phyloP scores from a whole-genome alignment of 2,888 invertebrate genomes.

The Agonopterix alstromeriana region DNA sequence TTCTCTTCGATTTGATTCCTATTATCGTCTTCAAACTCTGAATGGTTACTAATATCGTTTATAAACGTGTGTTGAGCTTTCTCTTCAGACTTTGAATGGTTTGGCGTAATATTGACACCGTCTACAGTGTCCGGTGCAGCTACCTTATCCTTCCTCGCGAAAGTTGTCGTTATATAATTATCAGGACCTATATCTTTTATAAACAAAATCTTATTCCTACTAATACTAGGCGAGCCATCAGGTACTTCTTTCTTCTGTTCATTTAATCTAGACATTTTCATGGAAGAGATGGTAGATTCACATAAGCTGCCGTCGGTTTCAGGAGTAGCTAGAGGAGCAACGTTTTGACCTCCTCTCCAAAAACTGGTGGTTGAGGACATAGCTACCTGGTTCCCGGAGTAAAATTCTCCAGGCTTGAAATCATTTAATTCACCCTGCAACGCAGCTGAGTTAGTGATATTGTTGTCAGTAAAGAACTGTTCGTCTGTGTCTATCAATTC shows the following conservation, averaged over 20 bases:
- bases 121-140: conserved; percentile 44
- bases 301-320: conserved; percentile 78
- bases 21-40: conserved; percentile 71
- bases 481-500: conserved; percentile 92
- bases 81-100: conserved; percentile 64
- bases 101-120: conserved; percentile 50
- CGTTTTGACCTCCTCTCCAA: conserved; percentile 59
- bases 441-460: conserved; percentile 60
- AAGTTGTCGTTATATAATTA: conserved; percentile 83
- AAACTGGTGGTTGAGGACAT: conserved; percentile 57
- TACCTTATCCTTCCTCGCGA: conserved; percentile 66
- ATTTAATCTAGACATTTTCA: conserved; percentile 66
- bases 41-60: conserved; percentile 64
- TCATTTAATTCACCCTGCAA: conserved; percentile 59
- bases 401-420: conserved; percentile 72
- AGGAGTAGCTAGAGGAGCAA: conserved; percentile 78
- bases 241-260: conserved; percentile 64
- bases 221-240: conserved; percentile 53
- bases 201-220: conserved; percentile 76
- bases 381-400: conserved; percentile 54
- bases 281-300: conserved; percentile 72
- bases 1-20: conserved; percentile 70
- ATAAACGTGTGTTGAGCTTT: conserved; percentile 67
- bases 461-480: conserved; percentile 70
- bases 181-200: conserved; percentile 83